Evolutionary conservation across 2,888 invertebrate genomes (phyloP).

Genomic region (Limnephilus rhombicus): DNA sequence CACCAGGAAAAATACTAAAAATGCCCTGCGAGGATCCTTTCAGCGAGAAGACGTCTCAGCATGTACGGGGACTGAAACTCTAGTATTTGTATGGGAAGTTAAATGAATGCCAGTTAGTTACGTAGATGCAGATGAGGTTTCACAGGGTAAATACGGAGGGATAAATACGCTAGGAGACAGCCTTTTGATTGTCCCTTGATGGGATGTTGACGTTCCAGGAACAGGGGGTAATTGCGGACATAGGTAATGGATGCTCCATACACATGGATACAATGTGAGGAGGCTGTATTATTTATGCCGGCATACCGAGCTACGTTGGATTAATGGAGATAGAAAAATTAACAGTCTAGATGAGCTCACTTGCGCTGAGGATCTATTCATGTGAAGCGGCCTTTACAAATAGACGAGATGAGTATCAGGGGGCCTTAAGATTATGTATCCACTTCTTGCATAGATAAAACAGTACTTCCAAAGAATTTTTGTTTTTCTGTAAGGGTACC

Average conservation of each 20-base stretch:
- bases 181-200: slow-evolving; percentile 58
- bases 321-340: slow-evolving; percentile 65
- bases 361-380: slow-evolving; percentile 38
- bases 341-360: slow-evolving; percentile 61
- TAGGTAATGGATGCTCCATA: slow-evolving; percentile 47
- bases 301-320: slow-evolving; percentile 44
- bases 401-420: slow-evolving; percentile 40
- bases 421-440: not conserved
- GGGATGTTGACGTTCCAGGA: slow-evolving; percentile 50
- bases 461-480: not conserved
- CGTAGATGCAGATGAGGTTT: slow-evolving; percentile 65
- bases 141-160: slow-evolving; percentile 57
- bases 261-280: slow-evolving; percentile 34
- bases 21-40: slow-evolving; percentile 36
- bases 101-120: slow-evolving; percentile 61
- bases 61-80: not conserved
- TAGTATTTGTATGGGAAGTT: slow-evolving; percentile 61
- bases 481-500: not conserved
- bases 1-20: slow-evolving; percentile 54
- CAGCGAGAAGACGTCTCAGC: slow-evolving; percentile 22
- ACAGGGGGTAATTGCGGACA: slow-evolving; percentile 36
- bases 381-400: slow-evolving; percentile 40
- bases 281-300: slow-evolving; percentile 34
- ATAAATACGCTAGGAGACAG: slow-evolving; percentile 53
- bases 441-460: not conserved